These are phyloP conservation scores for Ptilonorhynchus violaceus DNA, from an alignment of 2,113 vertebrate species.

Conservation along the genomic window DNA sequence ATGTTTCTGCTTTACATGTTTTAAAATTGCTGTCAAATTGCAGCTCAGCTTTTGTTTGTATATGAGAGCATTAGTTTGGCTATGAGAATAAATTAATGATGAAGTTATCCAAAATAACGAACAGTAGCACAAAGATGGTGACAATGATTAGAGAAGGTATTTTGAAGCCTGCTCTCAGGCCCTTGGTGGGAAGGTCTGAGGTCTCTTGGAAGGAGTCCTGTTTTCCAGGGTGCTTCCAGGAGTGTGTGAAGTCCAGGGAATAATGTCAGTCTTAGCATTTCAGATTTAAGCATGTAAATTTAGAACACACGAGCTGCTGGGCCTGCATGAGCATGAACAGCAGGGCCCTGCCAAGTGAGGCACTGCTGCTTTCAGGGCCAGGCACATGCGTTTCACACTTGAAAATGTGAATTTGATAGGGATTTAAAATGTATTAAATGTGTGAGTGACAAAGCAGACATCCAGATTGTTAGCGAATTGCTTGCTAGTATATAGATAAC, in stretches of 20 bases:
- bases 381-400: fast-evolving
- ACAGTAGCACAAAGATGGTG: background rate
- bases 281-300: background rate
- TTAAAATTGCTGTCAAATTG: background rate
- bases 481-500: background rate
- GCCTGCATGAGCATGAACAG: no score
- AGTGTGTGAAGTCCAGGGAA: background rate
- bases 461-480: background rate
- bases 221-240: background rate
- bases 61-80: background rate
- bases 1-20: background rate
- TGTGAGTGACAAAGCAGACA: background rate
- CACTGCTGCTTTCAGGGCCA: background rate
- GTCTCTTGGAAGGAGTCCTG: background rate
- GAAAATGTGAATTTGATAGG: background rate
- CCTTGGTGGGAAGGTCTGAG: background rate
- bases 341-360: no score
- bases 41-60: background rate
- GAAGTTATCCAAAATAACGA: background rate
- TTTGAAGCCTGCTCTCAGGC: background rate
- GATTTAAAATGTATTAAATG: background rate
- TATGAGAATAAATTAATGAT: background rate
- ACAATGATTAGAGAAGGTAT: fast-evolving
- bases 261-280: background rate
- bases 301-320: background rate